Evolutionary conservation across 1,140 invertebrate genomes (phyloP), one percentile per base, ranked within the genome.

Genomic region (Eurosta solidaginis): DNA sequence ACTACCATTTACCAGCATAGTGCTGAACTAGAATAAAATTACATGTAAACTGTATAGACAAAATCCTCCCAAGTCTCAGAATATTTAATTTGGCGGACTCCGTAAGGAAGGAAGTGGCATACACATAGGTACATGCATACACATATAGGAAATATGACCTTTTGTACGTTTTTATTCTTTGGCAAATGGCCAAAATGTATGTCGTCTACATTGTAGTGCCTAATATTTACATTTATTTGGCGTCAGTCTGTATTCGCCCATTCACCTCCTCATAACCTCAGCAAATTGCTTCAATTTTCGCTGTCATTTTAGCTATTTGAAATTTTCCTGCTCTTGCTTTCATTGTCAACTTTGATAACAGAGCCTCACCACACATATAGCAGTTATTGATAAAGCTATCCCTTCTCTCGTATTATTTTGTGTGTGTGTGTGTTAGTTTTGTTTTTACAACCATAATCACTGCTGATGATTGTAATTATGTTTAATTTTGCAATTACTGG

Each of bases 381-480:
- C n/a, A n/a, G n/a, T n/a, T n/a, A n/a, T n/a, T n/a, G n/a, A n/a
- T n/a, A n/a, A n/a, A n/a, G n/a, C n/a, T n/a, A n/a, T n/a, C n/a
- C n/a, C n/a, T n/a, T n/a, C n/a, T n/a, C n/a, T n/a, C n/a, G n/a
- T 52, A 6, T 40, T 68, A 14, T 40, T 14, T 20, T 12, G 59
- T 33, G 22, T 68, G 33, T 40, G 5, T 12, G n/a, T 17, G 33
- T 40, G 59, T 3, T 68, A 68, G n/a, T n/a, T n/a, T n/a, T n/a
- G n/a, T 36, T 68, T 68, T 20, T 20, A 68, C 59, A 22, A 40
- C 59, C 59, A n/a, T 68, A 68, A 68, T 68, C 59, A 68, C 59
- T 68, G 33, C 33, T 68, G 59, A 68, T 68, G 59, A 68, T 68
- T 33, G 22, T 68, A 68, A 68, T 68, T 68, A 68, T 68, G 59